A percentile compares a stretch with the other conserved stretches of the same genome.
Conservation (phyloP, 2,888 invertebrate species). For the Branchipolynoe longqiensis region DNA sequence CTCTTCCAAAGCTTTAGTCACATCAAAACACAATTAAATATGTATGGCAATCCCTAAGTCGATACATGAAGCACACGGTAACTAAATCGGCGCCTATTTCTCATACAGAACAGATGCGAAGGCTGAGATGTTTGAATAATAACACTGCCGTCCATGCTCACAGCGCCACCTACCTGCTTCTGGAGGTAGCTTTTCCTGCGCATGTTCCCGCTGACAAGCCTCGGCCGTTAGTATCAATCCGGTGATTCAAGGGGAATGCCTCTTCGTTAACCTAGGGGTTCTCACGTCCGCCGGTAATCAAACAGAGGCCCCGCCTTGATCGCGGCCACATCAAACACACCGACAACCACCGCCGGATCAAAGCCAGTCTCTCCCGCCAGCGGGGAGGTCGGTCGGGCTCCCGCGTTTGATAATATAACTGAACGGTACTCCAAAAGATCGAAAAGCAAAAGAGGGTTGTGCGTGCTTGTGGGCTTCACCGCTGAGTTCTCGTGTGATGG, state of each 20-base stretch:
- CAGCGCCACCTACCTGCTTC: neutral
- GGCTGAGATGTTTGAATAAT: too few relatives aligned
- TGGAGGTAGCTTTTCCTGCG: neutral
- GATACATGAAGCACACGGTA: too few relatives aligned
- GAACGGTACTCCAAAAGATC: slow-evolving; percentile 16
- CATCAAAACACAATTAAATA: too few relatives aligned
- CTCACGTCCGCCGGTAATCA: neutral
- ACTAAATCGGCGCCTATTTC: too few relatives aligned
- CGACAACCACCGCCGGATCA: neutral
- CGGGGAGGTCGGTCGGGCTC: too few relatives aligned
- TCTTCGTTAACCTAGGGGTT: neutral
- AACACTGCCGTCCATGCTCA: too few relatives aligned
- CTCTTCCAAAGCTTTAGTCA: too few relatives aligned
- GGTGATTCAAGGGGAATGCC: neutral
- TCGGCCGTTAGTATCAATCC: neutral
- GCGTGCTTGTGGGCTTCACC: too few relatives aligned
- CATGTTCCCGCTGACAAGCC: neutral
- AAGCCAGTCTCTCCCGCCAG: neutral
- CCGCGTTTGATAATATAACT: slow-evolving; percentile 10
- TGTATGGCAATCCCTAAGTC: too few relatives aligned
- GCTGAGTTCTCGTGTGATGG: neutral
- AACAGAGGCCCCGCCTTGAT: neutral
- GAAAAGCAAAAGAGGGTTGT: neutral
- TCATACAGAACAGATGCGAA: too few relatives aligned
- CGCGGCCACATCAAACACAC: neutral